Evolutionary conservation across 2,797 vertebrate species (phyloP).

Genomic region (Crax fasciolata): DNA sequence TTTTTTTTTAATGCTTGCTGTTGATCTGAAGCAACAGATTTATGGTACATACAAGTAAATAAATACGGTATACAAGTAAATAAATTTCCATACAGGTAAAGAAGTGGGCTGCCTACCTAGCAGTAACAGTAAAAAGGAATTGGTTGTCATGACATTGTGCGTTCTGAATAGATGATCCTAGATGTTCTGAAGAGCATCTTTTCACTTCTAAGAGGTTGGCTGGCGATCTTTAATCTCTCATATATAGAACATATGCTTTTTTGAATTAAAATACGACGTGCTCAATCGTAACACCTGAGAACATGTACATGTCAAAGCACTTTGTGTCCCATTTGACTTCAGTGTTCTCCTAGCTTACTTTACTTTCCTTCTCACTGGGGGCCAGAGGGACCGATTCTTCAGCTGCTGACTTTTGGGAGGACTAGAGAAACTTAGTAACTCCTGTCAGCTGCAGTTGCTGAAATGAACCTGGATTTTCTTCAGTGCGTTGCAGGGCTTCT

Average conservation of each 20-base stretch:
- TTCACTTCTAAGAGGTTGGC: background rate
- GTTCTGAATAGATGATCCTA: background rate
- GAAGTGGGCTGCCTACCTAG: background rate
- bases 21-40: background rate
- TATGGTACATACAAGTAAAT: background rate
- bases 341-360: background rate
- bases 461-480: background rate
- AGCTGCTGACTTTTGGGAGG: background rate
- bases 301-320: background rate
- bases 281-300: background rate
- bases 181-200: background rate
- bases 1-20: background rate
- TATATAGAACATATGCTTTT: background rate
- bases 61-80: background rate
- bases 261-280: background rate
- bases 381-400: background rate
- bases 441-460: background rate
- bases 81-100: background rate
- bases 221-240: background rate
- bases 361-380: background rate
- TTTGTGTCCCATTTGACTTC: background rate
- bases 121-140: background rate
- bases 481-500: rapidly evolving
- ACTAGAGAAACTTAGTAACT: background rate
- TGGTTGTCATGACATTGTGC: background rate